Conservation (phyloP, 2,797 vertebrate species). For the Hyperoplus immaculatus region DNA sequence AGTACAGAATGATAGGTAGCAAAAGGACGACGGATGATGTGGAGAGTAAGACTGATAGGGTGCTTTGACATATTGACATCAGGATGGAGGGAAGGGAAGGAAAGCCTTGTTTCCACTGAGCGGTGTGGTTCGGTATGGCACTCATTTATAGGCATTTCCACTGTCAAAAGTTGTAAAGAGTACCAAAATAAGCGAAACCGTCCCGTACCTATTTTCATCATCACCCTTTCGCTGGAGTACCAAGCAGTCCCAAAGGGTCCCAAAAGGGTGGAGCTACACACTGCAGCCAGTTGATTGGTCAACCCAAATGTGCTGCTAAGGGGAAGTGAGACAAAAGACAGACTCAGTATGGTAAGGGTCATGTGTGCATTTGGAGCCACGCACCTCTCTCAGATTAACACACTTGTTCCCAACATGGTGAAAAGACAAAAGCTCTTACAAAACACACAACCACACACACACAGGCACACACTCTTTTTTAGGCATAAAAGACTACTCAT, state of each 20-base stretch:
- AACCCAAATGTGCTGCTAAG: no score
- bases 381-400: constrained; percentile 41
- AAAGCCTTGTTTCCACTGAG: neutral
- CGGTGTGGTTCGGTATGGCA: no score
- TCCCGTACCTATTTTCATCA: no score
- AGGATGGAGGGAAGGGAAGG: neutral
- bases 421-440: constrained; percentile 13
- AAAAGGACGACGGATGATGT: constrained; percentile 18
- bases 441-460: neutral
- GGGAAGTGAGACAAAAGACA: neutral
- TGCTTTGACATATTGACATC: neutral
- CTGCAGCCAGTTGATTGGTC: no score
- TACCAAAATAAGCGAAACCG: no score
- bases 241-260: no score
- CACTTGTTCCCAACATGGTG: constrained; percentile 22
- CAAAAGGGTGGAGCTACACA: no score
- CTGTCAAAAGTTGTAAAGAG: no score
- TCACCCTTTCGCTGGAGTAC: no score
- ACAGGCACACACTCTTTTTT: neutral
- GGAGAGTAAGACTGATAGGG: constrained; percentile 28
- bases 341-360: constrained; percentile 16
- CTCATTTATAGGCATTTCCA: no score
- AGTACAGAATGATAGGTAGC: constrained; percentile 38
- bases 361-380: constrained; percentile 55
- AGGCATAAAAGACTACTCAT: neutral